Base-by-base conservation (phyloP, 2,113 vertebrate species). In the Syngnathus typhle region DNA sequence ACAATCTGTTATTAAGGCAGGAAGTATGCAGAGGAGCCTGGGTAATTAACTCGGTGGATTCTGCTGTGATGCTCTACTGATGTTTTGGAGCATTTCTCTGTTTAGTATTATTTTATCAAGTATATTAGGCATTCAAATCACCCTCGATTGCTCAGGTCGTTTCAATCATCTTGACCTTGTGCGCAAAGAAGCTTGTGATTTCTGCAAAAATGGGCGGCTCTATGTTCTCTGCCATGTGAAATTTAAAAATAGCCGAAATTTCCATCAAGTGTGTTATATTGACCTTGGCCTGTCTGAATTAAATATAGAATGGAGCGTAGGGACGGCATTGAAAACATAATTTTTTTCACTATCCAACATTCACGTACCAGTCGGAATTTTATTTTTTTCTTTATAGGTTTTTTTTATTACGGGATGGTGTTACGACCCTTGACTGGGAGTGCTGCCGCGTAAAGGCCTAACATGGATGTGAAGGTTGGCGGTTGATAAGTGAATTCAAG, bases 1-100 rank as follows among this genome's bases (percentile, higher is more conserved):
- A 86, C 82, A 88, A 88, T 89, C 90, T 90, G 89, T 91, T 88
- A 92, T 92, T 91, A 89, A 83, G 80, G 86, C 71, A 75, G 65
- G 67, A 78, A 58, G 73, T 72, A 60, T 16, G 70, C 55, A 81
- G 70, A 72, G 52, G 36, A 78, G 73, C 5, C 51, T 51, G 51
- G 64, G 19, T 44, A 39, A 62, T 88, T 81, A 88, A 89, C 82
- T 79, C 84, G 72, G 23, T 36, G 39, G 19, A n/a, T 59, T 23
- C 60, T 78, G 54, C 46, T 51, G 46, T 60, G 62, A n/a, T 46
- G 38, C 60, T 23, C 44, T 23, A 60, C 38, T 62, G 41, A 62
- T 37, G 54, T 38, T 64, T 68, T 27, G 21, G 41, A 21, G 21
- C 39, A 62, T 62, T 62, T 62, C 41, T 62, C 21, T 15, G 6